Conservation (phyloP, 1,140 invertebrate species). For the Drosophila simulans region DNA sequence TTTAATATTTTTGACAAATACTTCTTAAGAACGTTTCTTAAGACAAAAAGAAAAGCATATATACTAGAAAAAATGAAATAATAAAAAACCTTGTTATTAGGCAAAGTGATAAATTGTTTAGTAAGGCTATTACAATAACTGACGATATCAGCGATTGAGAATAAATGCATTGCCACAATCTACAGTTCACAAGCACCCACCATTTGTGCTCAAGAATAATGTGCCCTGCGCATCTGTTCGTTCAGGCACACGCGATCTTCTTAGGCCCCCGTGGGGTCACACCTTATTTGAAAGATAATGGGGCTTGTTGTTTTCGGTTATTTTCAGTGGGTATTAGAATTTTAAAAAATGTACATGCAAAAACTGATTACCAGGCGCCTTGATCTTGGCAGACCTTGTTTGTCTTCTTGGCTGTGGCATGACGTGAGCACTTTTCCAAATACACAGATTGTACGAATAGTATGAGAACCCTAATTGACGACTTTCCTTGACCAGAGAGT, state of each 20-base stretch:
- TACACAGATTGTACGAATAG: constrained; percentile 11
- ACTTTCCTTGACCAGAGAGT: constrained; percentile 10
- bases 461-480: constrained; percentile 22
- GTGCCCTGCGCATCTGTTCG: constrained; percentile 30
- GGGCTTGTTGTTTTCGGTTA: constrained; percentile 57
- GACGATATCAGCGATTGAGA: neutral
- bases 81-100: too few relatives aligned
- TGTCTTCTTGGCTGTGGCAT: constrained; percentile 61
- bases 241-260: constrained; percentile 32
- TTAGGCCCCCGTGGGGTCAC: constrained; percentile 48
- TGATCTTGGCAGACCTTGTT: constrained; percentile 78
- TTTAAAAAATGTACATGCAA: constrained; percentile 53
- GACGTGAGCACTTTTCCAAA: constrained; percentile 46
- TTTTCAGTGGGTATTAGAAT: constrained; percentile 49
- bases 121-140: neutral
- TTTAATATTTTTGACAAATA: neutral
- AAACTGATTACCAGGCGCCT: constrained; percentile 64
- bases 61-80: too few relatives aligned
- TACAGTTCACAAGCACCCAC: neutral
- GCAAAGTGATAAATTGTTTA: too few relatives aligned
- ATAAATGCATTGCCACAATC: neutral
- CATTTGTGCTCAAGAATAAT: constrained; percentile 4
- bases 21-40: neutral
- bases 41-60: too few relatives aligned
- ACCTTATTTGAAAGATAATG: constrained; percentile 67